Evolutionary conservation across 2,888 invertebrate genomes (phyloP).

Genomic region (Drosophila affinis): DNA sequence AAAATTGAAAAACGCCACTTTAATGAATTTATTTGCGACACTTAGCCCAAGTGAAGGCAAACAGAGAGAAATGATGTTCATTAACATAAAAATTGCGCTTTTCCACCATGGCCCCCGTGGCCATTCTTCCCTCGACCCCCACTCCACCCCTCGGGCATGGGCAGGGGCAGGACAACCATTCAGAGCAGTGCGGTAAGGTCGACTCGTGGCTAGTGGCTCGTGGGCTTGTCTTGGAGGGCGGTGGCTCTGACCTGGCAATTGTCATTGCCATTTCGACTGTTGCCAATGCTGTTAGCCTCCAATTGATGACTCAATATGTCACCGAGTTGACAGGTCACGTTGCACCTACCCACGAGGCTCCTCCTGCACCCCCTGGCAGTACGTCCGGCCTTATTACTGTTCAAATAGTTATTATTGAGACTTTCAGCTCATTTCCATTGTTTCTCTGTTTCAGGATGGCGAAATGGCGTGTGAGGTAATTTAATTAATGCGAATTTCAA

Average conservation of each 20-base stretch:
- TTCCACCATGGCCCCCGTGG: slow-evolving; percentile 33
- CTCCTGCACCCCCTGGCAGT: slow-evolving; percentile 1
- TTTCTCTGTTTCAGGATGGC: neutral
- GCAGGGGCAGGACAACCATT: neutral
- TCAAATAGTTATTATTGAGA: slow-evolving; percentile 33
- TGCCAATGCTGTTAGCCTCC: slow-evolving; percentile 55
- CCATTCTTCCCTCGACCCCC: slow-evolving; percentile 29
- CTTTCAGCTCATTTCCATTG: slow-evolving; percentile 25
- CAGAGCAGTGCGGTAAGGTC: neutral
- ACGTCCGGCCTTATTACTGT: slow-evolving; percentile 15
- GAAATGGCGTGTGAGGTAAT: slow-evolving; percentile 40
- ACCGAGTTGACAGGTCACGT: slow-evolving; percentile 71
- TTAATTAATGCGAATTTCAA: slow-evolving; percentile 30
- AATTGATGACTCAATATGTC: slow-evolving; percentile 78
- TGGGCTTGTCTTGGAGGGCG: slow-evolving; percentile 28
- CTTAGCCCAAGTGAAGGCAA: slow-evolving; percentile 76
- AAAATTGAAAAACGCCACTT: slow-evolving; percentile 80
- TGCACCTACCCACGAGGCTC: slow-evolving; percentile 22
- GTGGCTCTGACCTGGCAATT: slow-evolving; percentile 52
- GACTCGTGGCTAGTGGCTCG: neutral
- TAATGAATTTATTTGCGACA: slow-evolving; percentile 80
- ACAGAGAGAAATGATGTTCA: slow-evolving; percentile 78
- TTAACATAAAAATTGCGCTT: slow-evolving; percentile 74
- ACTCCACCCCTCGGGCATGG: neutral
- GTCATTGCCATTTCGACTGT: slow-evolving; percentile 72